Evolutionary conservation across 2,888 invertebrate species (phyloP), one percentile per base, ranked within the genome.

Genomic region (Hydrotaea diabolus): DNA sequence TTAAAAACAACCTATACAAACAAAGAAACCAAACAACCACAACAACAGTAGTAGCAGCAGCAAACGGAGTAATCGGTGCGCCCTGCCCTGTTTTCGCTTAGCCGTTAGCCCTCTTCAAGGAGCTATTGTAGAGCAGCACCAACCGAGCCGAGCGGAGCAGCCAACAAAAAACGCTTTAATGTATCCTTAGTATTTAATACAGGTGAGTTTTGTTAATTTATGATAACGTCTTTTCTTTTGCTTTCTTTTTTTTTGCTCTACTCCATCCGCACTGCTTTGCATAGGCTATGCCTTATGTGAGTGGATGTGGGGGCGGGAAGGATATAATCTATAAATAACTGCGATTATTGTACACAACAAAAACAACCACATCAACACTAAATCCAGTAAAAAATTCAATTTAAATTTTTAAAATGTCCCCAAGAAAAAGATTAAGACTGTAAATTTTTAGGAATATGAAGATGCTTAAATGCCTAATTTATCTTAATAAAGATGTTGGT

Each of bases 141-240:
- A 11, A 39, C 1, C 39, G 39, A 46, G n/a, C 36, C 53, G n/a
- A 49, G 49, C 49, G 15, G 36, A 62, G 21, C 36, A 19, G 62
- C 36, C 76, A 79, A 62, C 57, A 73, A 80, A 85, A 77, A 77
- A 59, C 59, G 80, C 80, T 81, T 85, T 83, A 83, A 85, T 85
- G 85, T 69, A 74, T 85, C 85, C 83, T 83, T 85, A 85, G 81
- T 83, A 85, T 62, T 85, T 76, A 85, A 83, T 78, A 81, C 85
- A 85, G 85, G 85, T 85, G 71, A 85, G 85, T 82, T 49, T 49
- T 31, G n/a, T n/a, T 23, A 62, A 62, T 62, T 62, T 62, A 62
- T 62, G 62, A 15, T 36, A 62, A 62, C 23, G 36, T 36, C 62
- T 62, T 62, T 23, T 31, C 31, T 39, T 62, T 62, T 31, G n/a